Conservation (phyloP, 1,140 invertebrate genomes). For the Formica selysi region DNA sequence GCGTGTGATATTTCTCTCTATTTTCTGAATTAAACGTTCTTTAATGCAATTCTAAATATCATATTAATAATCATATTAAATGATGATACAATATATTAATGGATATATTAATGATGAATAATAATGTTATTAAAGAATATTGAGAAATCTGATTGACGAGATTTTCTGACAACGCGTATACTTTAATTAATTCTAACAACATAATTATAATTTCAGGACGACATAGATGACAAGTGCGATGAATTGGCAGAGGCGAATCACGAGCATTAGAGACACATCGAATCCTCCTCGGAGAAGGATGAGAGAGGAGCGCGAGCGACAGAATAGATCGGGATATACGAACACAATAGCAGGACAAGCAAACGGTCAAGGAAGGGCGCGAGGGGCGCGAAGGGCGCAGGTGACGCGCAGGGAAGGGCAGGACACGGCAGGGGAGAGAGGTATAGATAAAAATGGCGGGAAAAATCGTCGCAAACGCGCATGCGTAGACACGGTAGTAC, state of each 20-base stretch:
- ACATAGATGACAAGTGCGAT: slow-evolving; percentile 88
- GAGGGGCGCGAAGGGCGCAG: slow-evolving; percentile 7
- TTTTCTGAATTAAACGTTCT: neutral
- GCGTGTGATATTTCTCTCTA: neutral
- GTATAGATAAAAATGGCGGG: slow-evolving; percentile 73
- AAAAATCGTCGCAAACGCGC: slow-evolving; percentile 64
- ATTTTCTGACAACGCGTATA: neutral
- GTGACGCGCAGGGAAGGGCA: slow-evolving; percentile 29
- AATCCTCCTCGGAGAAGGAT: slow-evolving; percentile 25
- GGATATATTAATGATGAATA: neutral
- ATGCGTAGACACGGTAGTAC: slow-evolving; percentile 35
- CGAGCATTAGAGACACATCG: slow-evolving; percentile 38
- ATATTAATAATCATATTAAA: no score
- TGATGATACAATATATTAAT: no score
- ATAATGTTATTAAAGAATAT: neutral
- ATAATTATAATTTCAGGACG: slow-evolving; percentile 83
- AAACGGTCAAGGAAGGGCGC: slow-evolving; percentile 14
- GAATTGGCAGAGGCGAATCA: slow-evolving; percentile 84
- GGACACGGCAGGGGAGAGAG: slow-evolving; percentile 12
- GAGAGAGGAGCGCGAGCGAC: slow-evolving; percentile 29
- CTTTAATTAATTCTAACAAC: slow-evolving; percentile 17
- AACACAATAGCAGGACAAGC: neutral
- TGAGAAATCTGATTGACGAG: neutral
- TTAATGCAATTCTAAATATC: neutral
- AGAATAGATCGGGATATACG: neutral